Percentiles rank a stretch among this genome's conserved stretches.
These are phyloP conservation scores for Myathropa florea DNA, from an alignment of 2,888 invertebrate genomes.

Conservation along the genomic window DNA sequence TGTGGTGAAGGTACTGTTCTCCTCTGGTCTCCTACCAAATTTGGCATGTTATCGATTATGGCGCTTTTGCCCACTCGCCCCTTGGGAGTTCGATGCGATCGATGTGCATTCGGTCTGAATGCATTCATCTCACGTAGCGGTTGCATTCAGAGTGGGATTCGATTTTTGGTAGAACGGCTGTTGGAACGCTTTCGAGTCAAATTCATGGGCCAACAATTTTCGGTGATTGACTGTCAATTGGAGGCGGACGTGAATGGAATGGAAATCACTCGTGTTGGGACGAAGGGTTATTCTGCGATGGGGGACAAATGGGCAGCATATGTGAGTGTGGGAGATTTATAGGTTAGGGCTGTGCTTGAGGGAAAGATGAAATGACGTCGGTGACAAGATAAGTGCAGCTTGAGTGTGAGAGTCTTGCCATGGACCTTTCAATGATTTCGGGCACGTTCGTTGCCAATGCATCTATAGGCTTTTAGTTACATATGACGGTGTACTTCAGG, in stretches of 20 bases:
- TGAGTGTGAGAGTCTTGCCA: too few species aligned
- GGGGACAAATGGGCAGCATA: too few species aligned
- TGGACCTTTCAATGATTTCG: too few species aligned
- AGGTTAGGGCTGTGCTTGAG: too few species aligned
- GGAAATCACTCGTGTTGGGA: background rate
- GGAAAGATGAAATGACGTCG: too few species aligned
- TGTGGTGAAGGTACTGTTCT: slow-evolving; percentile 1
- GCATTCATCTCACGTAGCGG: slow-evolving; percentile 48
- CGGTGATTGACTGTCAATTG: slow-evolving; percentile 36
- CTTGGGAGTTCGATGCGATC: slow-evolving; percentile 10
- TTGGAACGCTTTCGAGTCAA: slow-evolving; percentile 5
- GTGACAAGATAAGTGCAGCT: too few species aligned
- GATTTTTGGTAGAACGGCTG: background rate
- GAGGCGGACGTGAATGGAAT: slow-evolving; percentile 14
- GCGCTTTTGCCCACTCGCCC: slow-evolving; percentile 4
- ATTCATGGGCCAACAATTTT: slow-evolving; percentile 35
- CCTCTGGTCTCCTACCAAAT: slow-evolving; percentile 44
- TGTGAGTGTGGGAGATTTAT: too few species aligned
- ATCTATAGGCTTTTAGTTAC: too few species aligned
- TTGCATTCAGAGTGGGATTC: slow-evolving; percentile 44
- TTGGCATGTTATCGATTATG: slow-evolving; percentile 60
- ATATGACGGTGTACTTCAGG: too few species aligned
- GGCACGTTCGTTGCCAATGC: too few species aligned
- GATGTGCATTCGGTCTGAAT: slow-evolving; percentile 21
- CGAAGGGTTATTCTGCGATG: background rate